Conservation (phyloP, 2,113 vertebrate genomes). For the Lampris incognitus region DNA sequence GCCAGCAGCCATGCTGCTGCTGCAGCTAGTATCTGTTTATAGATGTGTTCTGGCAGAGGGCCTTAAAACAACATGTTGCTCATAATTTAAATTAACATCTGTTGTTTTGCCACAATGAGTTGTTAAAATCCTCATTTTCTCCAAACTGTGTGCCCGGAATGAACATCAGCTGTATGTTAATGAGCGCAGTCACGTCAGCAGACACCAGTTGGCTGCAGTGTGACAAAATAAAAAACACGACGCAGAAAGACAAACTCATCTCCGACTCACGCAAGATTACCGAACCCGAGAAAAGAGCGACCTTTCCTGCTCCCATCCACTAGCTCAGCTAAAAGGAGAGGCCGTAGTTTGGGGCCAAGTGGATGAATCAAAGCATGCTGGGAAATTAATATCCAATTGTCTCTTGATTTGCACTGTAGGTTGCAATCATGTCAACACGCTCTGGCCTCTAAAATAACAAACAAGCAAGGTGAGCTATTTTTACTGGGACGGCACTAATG, state of each 20-base stretch:
- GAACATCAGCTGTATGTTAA: neutral
- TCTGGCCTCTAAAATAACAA: slow-evolving; percentile 55
- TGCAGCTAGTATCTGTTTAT: too few species aligned
- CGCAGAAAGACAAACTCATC: slow-evolving; percentile 30
- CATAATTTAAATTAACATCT: too few species aligned
- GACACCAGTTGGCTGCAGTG: slow-evolving; percentile 14
- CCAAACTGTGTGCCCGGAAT: too few species aligned
- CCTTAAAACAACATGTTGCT: too few species aligned
- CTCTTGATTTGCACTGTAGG: slow-evolving; percentile 63
- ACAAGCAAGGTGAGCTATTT: slow-evolving; percentile 64
- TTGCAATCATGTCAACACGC: slow-evolving; percentile 62
- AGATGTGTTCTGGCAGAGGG: too few species aligned
- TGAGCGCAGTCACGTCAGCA: slow-evolving; percentile 17
- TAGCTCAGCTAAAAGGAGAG: slow-evolving; percentile 52
- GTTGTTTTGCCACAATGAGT: too few species aligned
- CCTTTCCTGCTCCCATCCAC: slow-evolving; percentile 60
- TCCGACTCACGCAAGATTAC: slow-evolving; percentile 10
- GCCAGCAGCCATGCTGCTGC: too few species aligned
- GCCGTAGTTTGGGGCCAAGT: slow-evolving; percentile 27
- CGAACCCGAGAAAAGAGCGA: slow-evolving; percentile 56
- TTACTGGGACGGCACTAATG: slow-evolving; percentile 54
- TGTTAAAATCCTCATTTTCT: too few species aligned
- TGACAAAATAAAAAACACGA: neutral
- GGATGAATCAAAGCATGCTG: slow-evolving; percentile 51
- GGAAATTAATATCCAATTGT: slow-evolving; percentile 67